Conservation (phyloP, 37 sponge, comb jelly and placozoan species). For the Eunapius fragilis region DNA sequence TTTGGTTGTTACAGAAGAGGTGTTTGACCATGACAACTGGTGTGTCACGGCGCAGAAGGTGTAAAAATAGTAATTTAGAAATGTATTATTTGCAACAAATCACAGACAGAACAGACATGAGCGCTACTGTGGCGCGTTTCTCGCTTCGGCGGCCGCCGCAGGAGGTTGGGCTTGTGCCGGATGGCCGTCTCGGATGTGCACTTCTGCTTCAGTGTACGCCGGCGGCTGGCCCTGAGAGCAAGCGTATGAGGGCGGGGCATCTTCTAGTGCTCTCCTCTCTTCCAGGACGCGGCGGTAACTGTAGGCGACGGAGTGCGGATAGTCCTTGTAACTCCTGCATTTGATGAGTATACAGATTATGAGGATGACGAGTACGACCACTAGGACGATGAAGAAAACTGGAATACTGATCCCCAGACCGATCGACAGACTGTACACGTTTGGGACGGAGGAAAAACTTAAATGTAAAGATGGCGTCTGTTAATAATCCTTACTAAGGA, state of each 20-base stretch:
- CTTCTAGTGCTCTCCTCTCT: not conserved
- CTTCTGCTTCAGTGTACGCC: slow-evolving; percentile 57
- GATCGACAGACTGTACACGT: slow-evolving; percentile 36
- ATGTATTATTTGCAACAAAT: not conserved
- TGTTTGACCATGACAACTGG: slow-evolving; percentile 99
- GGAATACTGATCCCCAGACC: slow-evolving; percentile 63
- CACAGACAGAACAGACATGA: too few species aligned
- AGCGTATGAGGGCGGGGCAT: slow-evolving; percentile 56
- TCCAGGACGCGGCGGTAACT: not conserved
- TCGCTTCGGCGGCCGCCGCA: not conserved
- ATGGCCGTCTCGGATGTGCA: not conserved
- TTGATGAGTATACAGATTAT: slow-evolving; percentile 32
- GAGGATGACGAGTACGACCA: slow-evolving; percentile 33
- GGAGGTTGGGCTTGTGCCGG: not conserved
- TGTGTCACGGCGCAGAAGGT: slow-evolving; percentile 76
- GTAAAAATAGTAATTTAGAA: not conserved
- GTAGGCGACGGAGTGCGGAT: not conserved
- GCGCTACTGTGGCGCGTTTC: not conserved
- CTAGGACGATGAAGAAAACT: slow-evolving; percentile 25
- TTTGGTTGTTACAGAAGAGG: slow-evolving; percentile 63
- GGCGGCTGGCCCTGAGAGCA: slow-evolving; percentile 42
- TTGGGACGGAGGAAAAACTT: not conserved
- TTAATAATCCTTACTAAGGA: slow-evolving; percentile 70
- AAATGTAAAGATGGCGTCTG: not conserved
- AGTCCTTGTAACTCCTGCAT: slow-evolving; percentile 4